phyloP scores from a whole-genome alignment of 1,140 invertebrate genomes.

The Zaprionus inermis region DNA sequence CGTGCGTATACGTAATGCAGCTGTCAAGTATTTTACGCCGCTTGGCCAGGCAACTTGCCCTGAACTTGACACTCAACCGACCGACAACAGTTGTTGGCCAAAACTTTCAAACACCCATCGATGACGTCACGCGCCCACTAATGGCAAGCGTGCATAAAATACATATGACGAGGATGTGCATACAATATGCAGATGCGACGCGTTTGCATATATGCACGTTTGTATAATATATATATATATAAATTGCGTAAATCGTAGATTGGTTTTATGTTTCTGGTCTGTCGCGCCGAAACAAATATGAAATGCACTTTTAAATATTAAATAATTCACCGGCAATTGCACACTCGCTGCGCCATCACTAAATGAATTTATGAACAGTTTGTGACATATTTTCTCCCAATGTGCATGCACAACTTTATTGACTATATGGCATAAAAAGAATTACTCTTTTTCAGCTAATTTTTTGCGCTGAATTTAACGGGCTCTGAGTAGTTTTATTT shows the following conservation, averaged over 20 bases:
- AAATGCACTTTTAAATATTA: conserved; percentile 64
- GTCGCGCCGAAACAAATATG: conserved; percentile 46
- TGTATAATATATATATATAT: conserved; percentile 12
- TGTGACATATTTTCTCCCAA: conserved; percentile 57
- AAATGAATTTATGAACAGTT: conserved; percentile 68
- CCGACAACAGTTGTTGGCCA: conserved; percentile 15
- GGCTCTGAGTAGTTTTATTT: conserved; percentile 26
- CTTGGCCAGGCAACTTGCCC: conserved; percentile 39
- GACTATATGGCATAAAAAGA: conserved; percentile 14
- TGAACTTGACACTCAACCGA: conserved; percentile 59
- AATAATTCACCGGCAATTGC: conserved; percentile 62
- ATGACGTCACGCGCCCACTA: conserved; percentile 51
- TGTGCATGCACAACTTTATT: conserved; percentile 9
- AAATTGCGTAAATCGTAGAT: conserved; percentile 28
- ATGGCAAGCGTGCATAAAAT: conserved; percentile 62
- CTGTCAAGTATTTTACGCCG: conserved; percentile 50
- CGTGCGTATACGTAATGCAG: conserved; percentile 40
- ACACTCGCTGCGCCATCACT: conserved; percentile 31
- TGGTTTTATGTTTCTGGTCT: conserved; percentile 45
- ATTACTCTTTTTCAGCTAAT: conserved; percentile 40
- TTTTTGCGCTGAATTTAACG: conserved; percentile 32
- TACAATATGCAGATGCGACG: conserved; percentile 7
- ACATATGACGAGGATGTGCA: conserved; percentile 19
- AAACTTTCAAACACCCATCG: conserved; percentile 42
- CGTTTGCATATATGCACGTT: not conserved